Evolutionary conservation across 2,888 invertebrate genomes (phyloP).

Genomic region (Papilio demoleus): DNA sequence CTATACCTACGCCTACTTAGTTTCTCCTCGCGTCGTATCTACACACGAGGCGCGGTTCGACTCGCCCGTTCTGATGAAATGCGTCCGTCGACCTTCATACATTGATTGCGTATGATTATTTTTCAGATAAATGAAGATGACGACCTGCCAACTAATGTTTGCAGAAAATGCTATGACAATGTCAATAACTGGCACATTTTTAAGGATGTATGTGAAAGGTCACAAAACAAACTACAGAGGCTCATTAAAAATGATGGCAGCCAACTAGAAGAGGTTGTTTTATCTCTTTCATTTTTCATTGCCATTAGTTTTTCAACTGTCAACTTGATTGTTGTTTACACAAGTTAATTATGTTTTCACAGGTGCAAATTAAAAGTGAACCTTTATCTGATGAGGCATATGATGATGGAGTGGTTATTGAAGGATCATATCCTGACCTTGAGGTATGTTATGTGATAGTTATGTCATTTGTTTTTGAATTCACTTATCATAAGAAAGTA

Average conservation of each 20-base stretch:
- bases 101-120: constrained; percentile 76
- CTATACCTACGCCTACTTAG: constrained; percentile 81
- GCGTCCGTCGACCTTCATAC: constrained; percentile 70
- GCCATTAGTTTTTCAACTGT: constrained; percentile 64
- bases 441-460: constrained; percentile 68
- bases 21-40: constrained; percentile 77
- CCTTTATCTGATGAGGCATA: constrained; percentile 81
- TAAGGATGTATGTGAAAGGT: constrained; percentile 85
- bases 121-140: constrained; percentile 86
- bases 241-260: constrained; percentile 81
- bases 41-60: constrained; percentile 77
- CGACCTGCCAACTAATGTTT: constrained; percentile 86
- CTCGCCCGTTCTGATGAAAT: constrained; percentile 77
- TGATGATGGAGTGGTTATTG: constrained; percentile 82
- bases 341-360: constrained; percentile 64
- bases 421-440: constrained; percentile 74
- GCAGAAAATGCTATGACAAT: constrained; percentile 85
- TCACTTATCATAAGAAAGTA: not conserved
- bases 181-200: constrained; percentile 87
- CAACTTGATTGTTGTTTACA: constrained; percentile 57
- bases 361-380: constrained; percentile 84
- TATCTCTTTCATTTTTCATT: constrained; percentile 57
- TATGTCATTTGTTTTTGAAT: constrained; percentile 17
- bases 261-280: constrained; percentile 81
- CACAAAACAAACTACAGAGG: constrained; percentile 86